phyloP scores from a whole-genome alignment of 2,888 invertebrate species.

The Baronia brevicornis region DNA sequence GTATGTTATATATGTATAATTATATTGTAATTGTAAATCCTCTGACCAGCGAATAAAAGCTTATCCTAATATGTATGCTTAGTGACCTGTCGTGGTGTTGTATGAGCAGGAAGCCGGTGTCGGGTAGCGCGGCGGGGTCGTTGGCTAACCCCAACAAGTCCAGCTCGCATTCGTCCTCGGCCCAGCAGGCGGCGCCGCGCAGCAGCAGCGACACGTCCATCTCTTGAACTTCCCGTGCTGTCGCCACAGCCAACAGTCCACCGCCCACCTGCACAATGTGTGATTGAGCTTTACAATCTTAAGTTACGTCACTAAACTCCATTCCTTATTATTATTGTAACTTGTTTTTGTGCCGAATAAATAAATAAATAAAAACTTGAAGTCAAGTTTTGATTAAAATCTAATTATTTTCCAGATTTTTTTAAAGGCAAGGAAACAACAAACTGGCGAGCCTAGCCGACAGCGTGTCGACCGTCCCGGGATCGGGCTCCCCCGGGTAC shows the following conservation, averaged over 20 bases:
- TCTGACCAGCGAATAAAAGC: too few species aligned
- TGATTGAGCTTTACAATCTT: neutral
- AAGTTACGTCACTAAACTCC: slow-evolving; percentile 6
- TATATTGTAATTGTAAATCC: too few species aligned
- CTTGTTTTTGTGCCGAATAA: too few species aligned
- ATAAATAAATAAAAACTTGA: too few species aligned
- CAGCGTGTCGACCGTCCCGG: too few species aligned
- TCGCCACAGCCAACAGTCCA: slow-evolving; percentile 92
- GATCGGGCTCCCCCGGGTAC: too few species aligned
- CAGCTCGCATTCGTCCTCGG: slow-evolving; percentile 97
- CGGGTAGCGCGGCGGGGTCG: slow-evolving; percentile 83
- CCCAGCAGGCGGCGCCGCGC: slow-evolving; percentile 93
- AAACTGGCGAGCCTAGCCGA: too few species aligned
- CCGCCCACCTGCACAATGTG: slow-evolving; percentile 77
- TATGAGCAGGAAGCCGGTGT: slow-evolving; percentile 93
- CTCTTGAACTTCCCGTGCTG: slow-evolving; percentile 97
- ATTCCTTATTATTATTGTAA: neutral
- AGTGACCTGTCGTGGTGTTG: slow-evolving; percentile 79
- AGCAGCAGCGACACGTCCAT: slow-evolving; percentile 95
- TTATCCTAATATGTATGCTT: too few species aligned
- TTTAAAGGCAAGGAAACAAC: too few species aligned
- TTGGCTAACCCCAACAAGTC: slow-evolving; percentile 90
- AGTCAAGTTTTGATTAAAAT: too few species aligned
- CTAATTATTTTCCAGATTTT: too few species aligned
- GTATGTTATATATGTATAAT: too few species aligned